A percentile compares a stretch with the other conserved stretches of the same genome.
Evolutionary conservation across 2,113 vertebrate species (phyloP).

Genomic region (Scomber scombrus): DNA sequence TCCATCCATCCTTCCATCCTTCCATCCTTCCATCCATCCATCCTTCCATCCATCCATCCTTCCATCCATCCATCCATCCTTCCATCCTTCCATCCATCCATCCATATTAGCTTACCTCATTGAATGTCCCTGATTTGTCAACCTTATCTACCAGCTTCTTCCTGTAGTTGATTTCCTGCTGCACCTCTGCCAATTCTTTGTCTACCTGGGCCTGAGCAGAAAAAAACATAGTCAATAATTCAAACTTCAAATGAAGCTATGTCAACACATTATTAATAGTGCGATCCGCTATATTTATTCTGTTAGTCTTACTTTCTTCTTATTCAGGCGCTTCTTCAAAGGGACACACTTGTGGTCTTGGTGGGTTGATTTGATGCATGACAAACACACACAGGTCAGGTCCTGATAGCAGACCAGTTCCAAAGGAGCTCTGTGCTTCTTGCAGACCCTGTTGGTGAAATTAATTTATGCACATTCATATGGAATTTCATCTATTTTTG

Average conservation of each 20-base stretch:
- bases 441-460: slow-evolving; percentile 26
- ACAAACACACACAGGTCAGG: slow-evolving; percentile 18
- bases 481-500: too few relatives aligned
- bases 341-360: slow-evolving; percentile 19
- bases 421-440: slow-evolving; percentile 7
- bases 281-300: too few relatives aligned
- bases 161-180: slow-evolving; percentile 6
- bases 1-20: too few relatives aligned
- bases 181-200: slow-evolving; percentile 7
- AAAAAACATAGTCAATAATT: too few relatives aligned
- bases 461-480: too few relatives aligned
- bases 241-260: too few relatives aligned
- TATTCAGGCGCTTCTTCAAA: slow-evolving; percentile 15
- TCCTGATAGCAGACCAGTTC: slow-evolving; percentile 18
- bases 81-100: too few relatives aligned
- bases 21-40: too few relatives aligned
- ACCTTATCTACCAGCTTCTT: neutral
- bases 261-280: too few relatives aligned
- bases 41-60: too few relatives aligned
- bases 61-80: too few relatives aligned
- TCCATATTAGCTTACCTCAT: neutral
- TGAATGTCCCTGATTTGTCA: neutral
- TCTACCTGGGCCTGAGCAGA: neutral
- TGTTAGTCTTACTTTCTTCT: slow-evolving; percentile 4
- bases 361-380: slow-evolving; percentile 11